Conservation (phyloP, 2,888 invertebrate genomes). For the Epicampocera succincta region DNA sequence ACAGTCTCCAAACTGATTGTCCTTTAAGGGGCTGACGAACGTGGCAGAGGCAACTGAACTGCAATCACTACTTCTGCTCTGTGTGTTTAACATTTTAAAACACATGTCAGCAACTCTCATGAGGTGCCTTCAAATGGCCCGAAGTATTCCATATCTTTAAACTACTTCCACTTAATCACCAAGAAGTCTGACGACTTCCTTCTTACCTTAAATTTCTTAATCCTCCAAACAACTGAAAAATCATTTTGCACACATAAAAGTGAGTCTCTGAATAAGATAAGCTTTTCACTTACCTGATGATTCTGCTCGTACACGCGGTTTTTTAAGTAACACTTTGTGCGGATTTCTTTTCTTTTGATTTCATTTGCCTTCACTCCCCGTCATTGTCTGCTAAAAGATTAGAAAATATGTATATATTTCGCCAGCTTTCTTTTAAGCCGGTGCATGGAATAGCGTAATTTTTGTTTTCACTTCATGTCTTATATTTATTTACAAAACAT, state of each 20-base stretch:
- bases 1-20: no score
- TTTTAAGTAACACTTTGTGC: not conserved
- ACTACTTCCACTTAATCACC: no score
- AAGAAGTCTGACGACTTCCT: not conserved
- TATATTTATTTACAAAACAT: conserved; percentile 30
- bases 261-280: conserved; percentile 19
- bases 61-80: no score
- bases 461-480: conserved; percentile 10
- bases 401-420: conserved; percentile 16
- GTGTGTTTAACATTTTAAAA: no score
- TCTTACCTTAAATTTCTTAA: not conserved
- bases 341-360: not conserved
- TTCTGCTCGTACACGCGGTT: not conserved
- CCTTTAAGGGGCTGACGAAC: no score
- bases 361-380: not conserved
- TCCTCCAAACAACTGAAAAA: conserved; percentile 14
- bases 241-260: conserved; percentile 31
- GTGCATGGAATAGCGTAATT: conserved; percentile 21
- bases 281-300: conserved; percentile 13
- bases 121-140: no score
- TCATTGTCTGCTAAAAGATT: conserved; percentile 14
- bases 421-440: not conserved
- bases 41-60: no score
- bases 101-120: no score
- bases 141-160: no score